phyloP scores from a whole-genome alignment of 2,888 invertebrate species.

The Agrotis ipsilon region DNA sequence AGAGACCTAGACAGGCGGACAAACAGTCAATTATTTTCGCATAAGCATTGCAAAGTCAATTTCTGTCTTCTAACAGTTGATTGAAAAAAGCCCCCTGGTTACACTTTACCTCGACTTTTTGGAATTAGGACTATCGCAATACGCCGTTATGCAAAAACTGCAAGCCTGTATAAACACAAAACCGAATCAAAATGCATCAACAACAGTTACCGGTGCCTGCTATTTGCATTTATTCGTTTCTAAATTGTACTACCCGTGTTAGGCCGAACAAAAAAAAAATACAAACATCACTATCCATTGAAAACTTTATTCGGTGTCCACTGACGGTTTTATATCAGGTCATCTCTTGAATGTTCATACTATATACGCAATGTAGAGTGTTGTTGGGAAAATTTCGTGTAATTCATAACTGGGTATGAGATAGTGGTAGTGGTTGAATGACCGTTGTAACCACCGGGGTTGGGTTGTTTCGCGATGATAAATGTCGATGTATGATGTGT shows the following conservation, averaged over 20 bases:
- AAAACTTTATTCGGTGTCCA: not conserved
- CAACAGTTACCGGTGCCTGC: slow-evolving; percentile 45
- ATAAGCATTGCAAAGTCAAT: too few species aligned
- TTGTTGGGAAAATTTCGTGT: slow-evolving; percentile 28
- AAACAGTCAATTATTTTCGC: too few species aligned
- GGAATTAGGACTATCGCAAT: not conserved
- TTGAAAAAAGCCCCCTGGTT: not conserved
- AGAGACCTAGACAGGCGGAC: too few species aligned
- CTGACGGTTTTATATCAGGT: not conserved
- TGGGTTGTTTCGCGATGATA: slow-evolving; percentile 56
- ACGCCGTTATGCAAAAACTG: slow-evolving; percentile 12
- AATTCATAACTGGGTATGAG: slow-evolving; percentile 21
- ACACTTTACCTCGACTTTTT: not conserved
- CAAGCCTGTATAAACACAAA: slow-evolving; percentile 28
- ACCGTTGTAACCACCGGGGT: slow-evolving; percentile 53
- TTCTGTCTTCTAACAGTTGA: too few species aligned
- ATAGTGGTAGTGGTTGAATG: slow-evolving; percentile 39
- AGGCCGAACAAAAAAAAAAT: slow-evolving; percentile 13
- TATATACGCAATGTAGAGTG: slow-evolving; percentile 37
- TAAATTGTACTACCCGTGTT: slow-evolving; percentile 47
- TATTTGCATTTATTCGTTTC: slow-evolving; percentile 50
- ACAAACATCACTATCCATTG: not conserved
- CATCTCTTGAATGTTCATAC: slow-evolving; percentile 4
- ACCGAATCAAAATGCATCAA: slow-evolving; percentile 50
- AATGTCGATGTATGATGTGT: slow-evolving; percentile 58